Conservation (phyloP, 2,888 invertebrate genomes). For the Muschampia plurimacula region DNA sequence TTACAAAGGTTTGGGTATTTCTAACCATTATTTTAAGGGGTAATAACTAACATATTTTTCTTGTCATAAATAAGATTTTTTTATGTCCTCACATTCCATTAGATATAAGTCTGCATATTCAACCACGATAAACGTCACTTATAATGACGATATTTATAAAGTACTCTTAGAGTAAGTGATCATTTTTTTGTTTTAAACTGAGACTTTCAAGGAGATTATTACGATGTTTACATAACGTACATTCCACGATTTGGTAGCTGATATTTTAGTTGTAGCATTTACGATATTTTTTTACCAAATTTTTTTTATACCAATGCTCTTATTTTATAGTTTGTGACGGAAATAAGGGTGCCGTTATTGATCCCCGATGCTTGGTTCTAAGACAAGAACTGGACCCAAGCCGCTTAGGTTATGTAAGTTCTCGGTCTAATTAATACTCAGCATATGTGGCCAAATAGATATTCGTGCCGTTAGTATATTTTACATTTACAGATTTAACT, state of each 20-base stretch:
- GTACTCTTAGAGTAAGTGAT: conserved; percentile 52
- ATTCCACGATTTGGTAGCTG: conserved; percentile 77
- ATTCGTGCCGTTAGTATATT: conserved; percentile 43
- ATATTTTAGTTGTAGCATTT: conserved; percentile 72
- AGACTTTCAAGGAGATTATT: conserved; percentile 72
- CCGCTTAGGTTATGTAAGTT: conserved; percentile 42
- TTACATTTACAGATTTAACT: conserved; percentile 54
- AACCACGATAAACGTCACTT: conserved; percentile 48
- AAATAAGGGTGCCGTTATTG: conserved; percentile 56
- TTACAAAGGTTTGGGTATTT: conserved; percentile 77
- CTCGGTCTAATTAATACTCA: conserved; percentile 55
- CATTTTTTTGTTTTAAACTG: conserved; percentile 50
- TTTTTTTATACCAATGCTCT: conserved; percentile 83
- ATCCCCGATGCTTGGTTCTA: conserved; percentile 30
- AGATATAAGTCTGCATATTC: conserved; percentile 74
- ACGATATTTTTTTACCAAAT: conserved; percentile 80
- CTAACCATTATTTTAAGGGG: conserved; percentile 79
- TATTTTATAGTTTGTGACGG: conserved; percentile 64
- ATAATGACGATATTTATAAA: conserved; percentile 51
- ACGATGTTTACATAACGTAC: conserved; percentile 58
- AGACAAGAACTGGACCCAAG: conserved; percentile 20
- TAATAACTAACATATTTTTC: conserved; percentile 70
- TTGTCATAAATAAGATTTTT: conserved; percentile 57
- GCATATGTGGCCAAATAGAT: conserved; percentile 52
- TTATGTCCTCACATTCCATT: conserved; percentile 72